phyloP scores from a whole-genome alignment of 2,888 invertebrate species.

The Ectobius pallidus region DNA sequence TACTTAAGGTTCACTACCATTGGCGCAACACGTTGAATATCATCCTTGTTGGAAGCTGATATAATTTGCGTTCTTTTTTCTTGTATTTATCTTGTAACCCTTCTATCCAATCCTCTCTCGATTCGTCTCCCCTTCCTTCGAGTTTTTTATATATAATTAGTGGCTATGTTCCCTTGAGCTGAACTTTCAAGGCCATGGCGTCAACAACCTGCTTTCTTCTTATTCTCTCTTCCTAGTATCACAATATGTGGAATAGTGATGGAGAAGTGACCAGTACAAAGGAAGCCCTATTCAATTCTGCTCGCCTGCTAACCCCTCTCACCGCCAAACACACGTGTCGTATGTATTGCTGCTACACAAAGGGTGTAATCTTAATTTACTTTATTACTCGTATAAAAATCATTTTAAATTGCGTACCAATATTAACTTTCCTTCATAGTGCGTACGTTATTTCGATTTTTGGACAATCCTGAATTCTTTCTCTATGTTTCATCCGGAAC shows the following conservation, averaged over 20 bases:
- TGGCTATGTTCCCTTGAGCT: conserved; percentile 33
- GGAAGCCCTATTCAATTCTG: too few relatives aligned
- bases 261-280: too few relatives aligned
- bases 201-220: conserved; percentile 30
- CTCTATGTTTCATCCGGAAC: too few relatives aligned
- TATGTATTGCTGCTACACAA: too few relatives aligned
- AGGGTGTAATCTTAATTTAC: too few relatives aligned
- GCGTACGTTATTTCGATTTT: too few relatives aligned
- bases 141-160: conserved; percentile 25
- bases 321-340: too few relatives aligned
- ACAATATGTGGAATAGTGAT: not conserved
- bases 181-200: conserved; percentile 35
- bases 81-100: not conserved
- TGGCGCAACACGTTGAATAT: not conserved
- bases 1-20: not conserved
- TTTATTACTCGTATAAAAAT: too few relatives aligned
- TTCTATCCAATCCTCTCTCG: not conserved
- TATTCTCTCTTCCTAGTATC: conserved; percentile 1
- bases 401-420: too few relatives aligned
- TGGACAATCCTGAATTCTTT: too few relatives aligned
- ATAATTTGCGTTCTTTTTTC: not conserved
- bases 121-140: not conserved
- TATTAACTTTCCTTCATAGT: too few relatives aligned
- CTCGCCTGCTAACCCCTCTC: too few relatives aligned
- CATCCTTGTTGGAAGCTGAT: conserved; percentile 11